These are phyloP conservation scores for Atta texana DNA, from an alignment of 1,140 invertebrate genomes.

Conservation along the genomic window DNA sequence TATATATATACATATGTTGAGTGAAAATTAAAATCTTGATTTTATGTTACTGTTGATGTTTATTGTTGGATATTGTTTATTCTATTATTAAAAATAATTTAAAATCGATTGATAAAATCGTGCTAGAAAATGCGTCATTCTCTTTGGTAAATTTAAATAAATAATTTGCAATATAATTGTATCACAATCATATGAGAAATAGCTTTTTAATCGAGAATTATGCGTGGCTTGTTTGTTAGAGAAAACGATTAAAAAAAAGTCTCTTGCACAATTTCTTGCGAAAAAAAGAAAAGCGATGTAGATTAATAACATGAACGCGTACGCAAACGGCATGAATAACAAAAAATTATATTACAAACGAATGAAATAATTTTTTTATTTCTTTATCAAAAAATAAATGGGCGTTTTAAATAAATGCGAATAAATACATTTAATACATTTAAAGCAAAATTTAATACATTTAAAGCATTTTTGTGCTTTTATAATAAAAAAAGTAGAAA, in stretches of 20 bases:
- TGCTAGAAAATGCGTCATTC: neutral
- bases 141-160: neutral
- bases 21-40: too few species aligned
- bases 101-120: neutral
- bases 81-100: neutral
- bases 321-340: neutral
- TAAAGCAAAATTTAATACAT: neutral
- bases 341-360: neutral
- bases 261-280: neutral
- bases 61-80: neutral
- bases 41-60: too few species aligned
- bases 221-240: neutral
- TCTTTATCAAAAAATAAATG: neutral
- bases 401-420: neutral
- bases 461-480: neutral
- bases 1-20: too few species aligned
- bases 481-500: neutral
- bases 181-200: neutral
- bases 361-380: neutral
- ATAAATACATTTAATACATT: neutral
- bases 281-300: constrained; percentile 14
- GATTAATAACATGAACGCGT: neutral
- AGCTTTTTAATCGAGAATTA: constrained; percentile 3
- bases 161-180: neutral
- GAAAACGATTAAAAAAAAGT: neutral